phyloP scores from a whole-genome alignment of 2,113 vertebrate species.

The Beaufortia kweichowensis region DNA sequence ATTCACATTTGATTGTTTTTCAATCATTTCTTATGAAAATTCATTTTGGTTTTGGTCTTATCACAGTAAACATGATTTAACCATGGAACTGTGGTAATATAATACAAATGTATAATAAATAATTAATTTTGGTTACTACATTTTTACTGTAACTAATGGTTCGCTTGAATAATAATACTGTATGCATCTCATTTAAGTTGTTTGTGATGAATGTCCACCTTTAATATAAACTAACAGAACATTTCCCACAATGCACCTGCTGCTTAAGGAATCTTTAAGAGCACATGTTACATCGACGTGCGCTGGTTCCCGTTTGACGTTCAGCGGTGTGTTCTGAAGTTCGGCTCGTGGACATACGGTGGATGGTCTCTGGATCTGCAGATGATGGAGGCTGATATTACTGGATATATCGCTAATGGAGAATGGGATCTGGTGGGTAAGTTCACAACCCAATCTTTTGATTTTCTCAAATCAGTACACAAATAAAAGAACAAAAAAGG shows the following conservation, averaged over 20 bases:
- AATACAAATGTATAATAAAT: too few relatives aligned
- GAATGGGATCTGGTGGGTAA: conserved; percentile 74
- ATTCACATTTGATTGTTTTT: too few relatives aligned
- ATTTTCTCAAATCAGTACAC: background rate
- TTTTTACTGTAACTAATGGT: too few relatives aligned
- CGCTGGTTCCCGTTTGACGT: conserved; percentile 75
- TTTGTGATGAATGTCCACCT: background rate
- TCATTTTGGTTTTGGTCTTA: too few relatives aligned
- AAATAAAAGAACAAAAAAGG: background rate
- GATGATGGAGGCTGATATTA: conserved; percentile 68
- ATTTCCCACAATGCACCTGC: background rate
- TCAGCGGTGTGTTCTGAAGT: conserved; percentile 72
- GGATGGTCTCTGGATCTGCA: conserved; percentile 73
- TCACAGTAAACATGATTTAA: too few relatives aligned
- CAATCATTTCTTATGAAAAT: too few relatives aligned
- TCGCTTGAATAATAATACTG: too few relatives aligned
- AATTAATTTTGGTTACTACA: too few relatives aligned
- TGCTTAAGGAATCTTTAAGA: conserved; percentile 70
- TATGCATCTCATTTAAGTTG: too few relatives aligned
- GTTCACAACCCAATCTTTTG: background rate
- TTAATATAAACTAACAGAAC: background rate
- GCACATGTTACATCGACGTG: conserved; percentile 73
- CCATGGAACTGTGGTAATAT: too few relatives aligned
- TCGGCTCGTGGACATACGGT: conserved; percentile 73
- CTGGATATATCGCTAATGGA: conserved; percentile 71